phyloP scores from a whole-genome alignment of 2,797 vertebrate species.

The Scolopax bukidnonensis region DNA sequence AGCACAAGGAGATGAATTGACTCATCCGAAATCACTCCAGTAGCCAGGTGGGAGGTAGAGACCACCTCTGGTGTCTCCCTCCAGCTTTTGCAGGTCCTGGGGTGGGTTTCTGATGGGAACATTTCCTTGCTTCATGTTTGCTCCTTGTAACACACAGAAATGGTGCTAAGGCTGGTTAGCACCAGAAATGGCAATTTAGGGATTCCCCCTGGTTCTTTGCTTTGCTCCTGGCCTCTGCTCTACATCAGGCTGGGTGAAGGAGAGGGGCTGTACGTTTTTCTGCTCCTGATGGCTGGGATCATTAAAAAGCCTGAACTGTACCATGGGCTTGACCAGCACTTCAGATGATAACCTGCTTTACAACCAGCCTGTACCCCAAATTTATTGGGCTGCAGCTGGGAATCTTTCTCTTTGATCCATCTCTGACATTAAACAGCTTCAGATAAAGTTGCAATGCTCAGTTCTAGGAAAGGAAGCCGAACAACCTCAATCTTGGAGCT shows the following conservation, averaged over 20 bases:
- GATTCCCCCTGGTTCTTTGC: not conserved
- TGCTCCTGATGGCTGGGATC: not conserved
- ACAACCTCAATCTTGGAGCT: not conserved
- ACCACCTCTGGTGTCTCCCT: accelerated
- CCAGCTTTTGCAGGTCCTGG: not conserved
- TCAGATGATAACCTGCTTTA: not conserved
- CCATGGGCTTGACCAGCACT: not conserved
- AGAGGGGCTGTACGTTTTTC: not conserved
- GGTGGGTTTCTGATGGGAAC: not conserved
- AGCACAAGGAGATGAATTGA: not conserved
- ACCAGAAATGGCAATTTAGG: not conserved
- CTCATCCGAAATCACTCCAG: not conserved
- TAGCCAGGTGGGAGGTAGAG: not conserved
- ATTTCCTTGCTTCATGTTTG: not conserved
- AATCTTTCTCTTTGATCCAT: not conserved
- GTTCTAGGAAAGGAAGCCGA: not conserved
- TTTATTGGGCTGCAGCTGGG: not conserved
- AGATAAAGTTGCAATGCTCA: not conserved
- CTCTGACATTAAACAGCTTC: not conserved
- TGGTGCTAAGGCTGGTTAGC: too few species aligned
- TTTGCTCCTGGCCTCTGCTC: not conserved
- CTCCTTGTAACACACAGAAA: not conserved
- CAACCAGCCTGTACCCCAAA: not conserved
- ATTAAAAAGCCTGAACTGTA: not conserved
- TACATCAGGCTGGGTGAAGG: not conserved